phyloP scores from a whole-genome alignment of 2,888 invertebrate genomes.

The Eupithecia dodoneata region DNA sequence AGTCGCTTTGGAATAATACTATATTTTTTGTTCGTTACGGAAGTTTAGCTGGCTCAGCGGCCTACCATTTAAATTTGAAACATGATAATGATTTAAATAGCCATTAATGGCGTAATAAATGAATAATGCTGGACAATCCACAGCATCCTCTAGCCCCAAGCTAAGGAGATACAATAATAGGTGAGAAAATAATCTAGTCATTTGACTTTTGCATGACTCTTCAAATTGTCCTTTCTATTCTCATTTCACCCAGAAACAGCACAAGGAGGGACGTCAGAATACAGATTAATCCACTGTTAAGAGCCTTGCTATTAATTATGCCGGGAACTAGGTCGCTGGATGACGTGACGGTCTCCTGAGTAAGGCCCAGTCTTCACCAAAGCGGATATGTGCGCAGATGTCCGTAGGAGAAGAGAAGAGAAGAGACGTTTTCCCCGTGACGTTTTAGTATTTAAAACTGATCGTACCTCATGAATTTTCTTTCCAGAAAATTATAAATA shows the following conservation, averaged over 20 bases:
- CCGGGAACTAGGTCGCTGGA: slow-evolving; percentile 37
- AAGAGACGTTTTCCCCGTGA: too few species aligned
- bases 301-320: slow-evolving; percentile 43
- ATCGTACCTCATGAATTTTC: too few species aligned
- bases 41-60: not conserved
- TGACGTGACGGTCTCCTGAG: slow-evolving; percentile 30
- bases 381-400: too few species aligned
- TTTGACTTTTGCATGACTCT: not conserved
- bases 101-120: too few species aligned
- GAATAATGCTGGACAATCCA: too few species aligned
- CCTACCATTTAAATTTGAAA: not conserved
- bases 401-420: too few species aligned
- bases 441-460: too few species aligned
- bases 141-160: too few species aligned
- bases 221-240: not conserved
- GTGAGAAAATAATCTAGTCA: not conserved
- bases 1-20: not conserved
- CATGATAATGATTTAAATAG: too few species aligned
- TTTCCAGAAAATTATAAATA: too few species aligned
- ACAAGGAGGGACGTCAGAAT: slow-evolving; percentile 11
- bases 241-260: not conserved
- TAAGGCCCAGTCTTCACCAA: not conserved
- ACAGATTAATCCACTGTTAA: slow-evolving; percentile 40
- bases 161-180: too few species aligned
- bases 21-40: not conserved